Conservation (phyloP, 30 jellyfish, hydroid and myxozoan species). For the Turritopsis rubra region DNA sequence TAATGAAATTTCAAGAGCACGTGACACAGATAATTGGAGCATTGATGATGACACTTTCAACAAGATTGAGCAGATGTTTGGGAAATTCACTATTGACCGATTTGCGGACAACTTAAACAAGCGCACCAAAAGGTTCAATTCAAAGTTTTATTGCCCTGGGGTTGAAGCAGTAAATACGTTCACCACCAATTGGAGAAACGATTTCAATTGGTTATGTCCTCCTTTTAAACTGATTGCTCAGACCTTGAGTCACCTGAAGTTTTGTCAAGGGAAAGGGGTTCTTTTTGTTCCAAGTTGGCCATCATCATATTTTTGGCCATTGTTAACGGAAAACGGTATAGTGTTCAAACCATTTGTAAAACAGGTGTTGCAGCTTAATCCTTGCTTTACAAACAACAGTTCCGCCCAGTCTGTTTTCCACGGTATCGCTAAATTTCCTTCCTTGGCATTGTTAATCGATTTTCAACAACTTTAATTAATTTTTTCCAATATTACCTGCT, state of each 20-base stretch:
- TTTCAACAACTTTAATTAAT: background rate
- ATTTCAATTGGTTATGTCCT: constrained; percentile 15
- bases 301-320: constrained; percentile 18
- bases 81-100: constrained; percentile 7
- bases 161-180: background rate
- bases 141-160: constrained; percentile 10
- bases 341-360: constrained; percentile 5
- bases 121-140: background rate
- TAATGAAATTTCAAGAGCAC: background rate
- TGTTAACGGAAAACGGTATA: background rate
- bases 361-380: background rate
- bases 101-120: constrained; percentile 6
- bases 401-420: background rate
- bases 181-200: background rate
- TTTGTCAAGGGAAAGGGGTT: background rate
- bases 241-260: constrained; percentile 9
- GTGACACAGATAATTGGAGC: constrained; percentile 15
- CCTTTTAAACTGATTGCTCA: background rate
- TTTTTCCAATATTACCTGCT: background rate
- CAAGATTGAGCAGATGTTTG: background rate
- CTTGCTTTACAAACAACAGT: background rate
- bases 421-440: constrained; percentile 14
- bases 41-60: constrained; percentile 13
- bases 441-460: constrained; percentile 3
- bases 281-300: constrained; percentile 7